Base-by-base conservation (phyloP, 2,888 invertebrate species). In the Eucera pruinosa region DNA sequence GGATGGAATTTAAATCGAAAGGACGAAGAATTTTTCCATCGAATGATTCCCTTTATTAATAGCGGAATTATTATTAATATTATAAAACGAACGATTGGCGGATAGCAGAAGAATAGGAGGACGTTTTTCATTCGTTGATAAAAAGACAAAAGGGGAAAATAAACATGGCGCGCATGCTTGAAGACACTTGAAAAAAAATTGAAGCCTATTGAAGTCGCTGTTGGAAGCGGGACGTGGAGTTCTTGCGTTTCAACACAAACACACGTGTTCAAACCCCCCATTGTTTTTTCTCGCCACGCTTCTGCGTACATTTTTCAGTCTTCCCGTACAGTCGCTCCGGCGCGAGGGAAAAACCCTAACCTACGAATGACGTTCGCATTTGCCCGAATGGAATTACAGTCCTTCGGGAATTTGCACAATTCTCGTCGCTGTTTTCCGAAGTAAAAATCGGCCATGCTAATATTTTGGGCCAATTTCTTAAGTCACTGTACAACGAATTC, bases 131-230 rank as follows among this genome's bases (percentile, higher is more conserved):
- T 20, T n/a, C 39, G 39, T 36, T 0, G 36, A 36, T 30, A 36
- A n/a, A 20, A 11, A 39, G 39, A 54, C 36, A 54, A 25, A 36
- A 33, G 47, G 11, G 18, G 45, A 45, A 45, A n/a, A n/a, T n/a
- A n/a, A n/a, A n/a, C n/a, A 41, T 68, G 45, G 68, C 58, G 72
- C 58, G 68, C 68, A 68, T 58, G 68, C 43, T 58, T 20, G 57
- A 66, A 57, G 66, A 58, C 66, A 57, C 66, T 58, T 57, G 66
- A 58, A 66, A 66, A 66, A 65, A 64, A 60, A 65, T 52, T 43
- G 54, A 47, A 61, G 57, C 41, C 60, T 30, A 54, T 72, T 60
- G 66, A 66, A 66, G 50, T 62, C 76, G 45, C 72, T 48, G 66
- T 23, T 11, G 30, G 39, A 23, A 45, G 64, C 36, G 6, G 71